Conservation (phyloP, 2,113 vertebrate species). For the Upupa epops region DNA sequence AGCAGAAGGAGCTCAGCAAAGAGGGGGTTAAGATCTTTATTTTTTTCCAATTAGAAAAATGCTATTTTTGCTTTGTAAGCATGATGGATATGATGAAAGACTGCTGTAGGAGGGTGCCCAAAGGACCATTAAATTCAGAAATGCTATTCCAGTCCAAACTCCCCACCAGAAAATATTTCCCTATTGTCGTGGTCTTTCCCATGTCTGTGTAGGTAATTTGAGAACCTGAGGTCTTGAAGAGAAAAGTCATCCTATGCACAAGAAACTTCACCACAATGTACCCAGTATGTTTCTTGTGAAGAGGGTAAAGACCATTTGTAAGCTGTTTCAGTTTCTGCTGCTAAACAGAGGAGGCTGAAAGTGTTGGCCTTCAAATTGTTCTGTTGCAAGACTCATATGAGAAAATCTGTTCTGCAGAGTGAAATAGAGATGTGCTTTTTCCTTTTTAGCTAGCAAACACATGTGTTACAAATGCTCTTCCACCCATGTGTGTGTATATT, state of each 20-base stretch:
- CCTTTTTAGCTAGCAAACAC: rapidly evolving
- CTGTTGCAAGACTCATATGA: background rate
- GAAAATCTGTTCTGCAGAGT: background rate
- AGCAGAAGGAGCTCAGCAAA: background rate
- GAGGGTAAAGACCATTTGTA: background rate
- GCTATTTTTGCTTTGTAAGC: background rate
- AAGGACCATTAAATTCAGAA: background rate
- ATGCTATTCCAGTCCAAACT: background rate
- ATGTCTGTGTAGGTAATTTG: background rate
- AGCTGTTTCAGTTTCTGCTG: background rate
- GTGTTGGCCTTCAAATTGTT: background rate
- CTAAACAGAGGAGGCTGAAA: background rate
- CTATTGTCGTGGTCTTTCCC: background rate
- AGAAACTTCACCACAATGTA: background rate
- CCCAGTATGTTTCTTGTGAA: background rate
- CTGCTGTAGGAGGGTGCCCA: background rate
- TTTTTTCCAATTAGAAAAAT: background rate
- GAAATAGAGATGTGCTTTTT: background rate
- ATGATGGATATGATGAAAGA: background rate
- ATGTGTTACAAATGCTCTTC: background rate
- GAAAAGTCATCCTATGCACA: background rate
- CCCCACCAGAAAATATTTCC: background rate
- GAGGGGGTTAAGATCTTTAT: background rate
- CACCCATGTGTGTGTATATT: background rate
- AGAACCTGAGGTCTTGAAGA: background rate